phyloP scores from a whole-genome alignment of 2,888 invertebrate species.

The Hypomecis atomaria region DNA sequence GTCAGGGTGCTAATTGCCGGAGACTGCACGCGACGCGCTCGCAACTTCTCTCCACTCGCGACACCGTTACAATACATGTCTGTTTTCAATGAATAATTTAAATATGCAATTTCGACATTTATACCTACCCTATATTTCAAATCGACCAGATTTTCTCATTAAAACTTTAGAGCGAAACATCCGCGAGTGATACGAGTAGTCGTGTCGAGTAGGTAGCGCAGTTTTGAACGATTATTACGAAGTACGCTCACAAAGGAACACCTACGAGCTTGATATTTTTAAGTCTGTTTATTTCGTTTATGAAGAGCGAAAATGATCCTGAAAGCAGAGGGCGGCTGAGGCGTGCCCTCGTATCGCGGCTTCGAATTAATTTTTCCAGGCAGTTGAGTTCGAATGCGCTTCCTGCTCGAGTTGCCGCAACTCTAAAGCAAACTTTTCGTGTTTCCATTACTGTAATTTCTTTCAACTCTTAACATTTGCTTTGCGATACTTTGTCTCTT shows the following conservation, averaged over 20 bases:
- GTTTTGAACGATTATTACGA: neutral
- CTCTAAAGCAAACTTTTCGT: conserved; percentile 81
- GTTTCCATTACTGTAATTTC: conserved; percentile 81
- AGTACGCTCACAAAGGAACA: conserved; percentile 45
- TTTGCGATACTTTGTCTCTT: conserved; percentile 69
- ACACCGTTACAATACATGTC: conserved; percentile 53
- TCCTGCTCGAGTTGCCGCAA: conserved; percentile 77
- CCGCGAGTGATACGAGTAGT: conserved; percentile 26
- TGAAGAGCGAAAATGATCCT: conserved; percentile 64
- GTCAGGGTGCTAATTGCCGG: conserved; percentile 76
- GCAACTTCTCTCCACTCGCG: conserved; percentile 40
- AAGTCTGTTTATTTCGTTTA: conserved; percentile 61
- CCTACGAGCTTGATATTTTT: conserved; percentile 56
- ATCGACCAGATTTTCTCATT: conserved; percentile 49
- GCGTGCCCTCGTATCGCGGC: conserved; percentile 59
- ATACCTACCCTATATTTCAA: conserved; percentile 27
- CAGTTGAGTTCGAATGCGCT: conserved; percentile 82
- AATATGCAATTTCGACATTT: conserved; percentile 53
- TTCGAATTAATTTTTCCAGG: conserved; percentile 82
- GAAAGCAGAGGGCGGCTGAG: conserved; percentile 55
- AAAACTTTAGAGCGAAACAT: conserved; percentile 51
- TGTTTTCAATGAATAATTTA: conserved; percentile 45
- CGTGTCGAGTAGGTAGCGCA: no score
- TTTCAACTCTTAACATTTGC: conserved; percentile 74
- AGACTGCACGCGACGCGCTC: conserved; percentile 50